Evolutionary conservation across 2,797 vertebrate genomes (phyloP).

Genomic region (Pipistrellus nathusii): DNA sequence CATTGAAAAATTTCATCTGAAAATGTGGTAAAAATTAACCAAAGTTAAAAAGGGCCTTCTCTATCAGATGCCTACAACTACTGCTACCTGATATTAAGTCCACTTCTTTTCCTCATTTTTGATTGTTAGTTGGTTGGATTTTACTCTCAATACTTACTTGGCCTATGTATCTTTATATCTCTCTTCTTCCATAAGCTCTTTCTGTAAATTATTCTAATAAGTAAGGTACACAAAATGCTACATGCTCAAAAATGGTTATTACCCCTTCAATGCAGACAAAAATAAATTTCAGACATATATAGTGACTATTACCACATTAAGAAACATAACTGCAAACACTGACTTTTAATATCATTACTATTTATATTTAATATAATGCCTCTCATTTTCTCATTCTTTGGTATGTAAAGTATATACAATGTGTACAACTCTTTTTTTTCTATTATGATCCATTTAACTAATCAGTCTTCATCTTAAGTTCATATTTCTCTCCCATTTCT

Average conservation of each 20-base stretch:
- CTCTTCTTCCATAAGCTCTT: not conserved
- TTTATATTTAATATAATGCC: conserved; percentile 17
- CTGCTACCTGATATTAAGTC: not conserved
- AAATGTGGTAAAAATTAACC: not conserved
- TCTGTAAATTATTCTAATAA: conserved; percentile 23
- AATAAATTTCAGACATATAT: not conserved
- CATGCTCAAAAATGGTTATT: not conserved
- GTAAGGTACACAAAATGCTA: conserved; percentile 13
- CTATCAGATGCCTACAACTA: not conserved
- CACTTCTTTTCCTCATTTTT: conserved; percentile 20
- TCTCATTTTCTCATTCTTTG: not conserved
- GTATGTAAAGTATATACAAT: not conserved
- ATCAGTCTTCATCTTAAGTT: not conserved
- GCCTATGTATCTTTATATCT: not conserved
- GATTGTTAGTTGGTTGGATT: not conserved
- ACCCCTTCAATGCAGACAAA: not conserved
- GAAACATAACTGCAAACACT: not conserved
- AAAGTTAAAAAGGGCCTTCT: not conserved
- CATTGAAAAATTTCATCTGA: not conserved
- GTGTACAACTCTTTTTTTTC: not conserved
- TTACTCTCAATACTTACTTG: not conserved
- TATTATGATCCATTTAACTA: not conserved
- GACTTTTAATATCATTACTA: conserved; percentile 6
- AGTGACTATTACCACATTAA: not conserved
- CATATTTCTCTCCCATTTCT: conserved; percentile 25